These are phyloP conservation scores for Macroramphosus scolopax DNA, from an alignment of 2,797 vertebrate species.

Conservation along the genomic window DNA sequence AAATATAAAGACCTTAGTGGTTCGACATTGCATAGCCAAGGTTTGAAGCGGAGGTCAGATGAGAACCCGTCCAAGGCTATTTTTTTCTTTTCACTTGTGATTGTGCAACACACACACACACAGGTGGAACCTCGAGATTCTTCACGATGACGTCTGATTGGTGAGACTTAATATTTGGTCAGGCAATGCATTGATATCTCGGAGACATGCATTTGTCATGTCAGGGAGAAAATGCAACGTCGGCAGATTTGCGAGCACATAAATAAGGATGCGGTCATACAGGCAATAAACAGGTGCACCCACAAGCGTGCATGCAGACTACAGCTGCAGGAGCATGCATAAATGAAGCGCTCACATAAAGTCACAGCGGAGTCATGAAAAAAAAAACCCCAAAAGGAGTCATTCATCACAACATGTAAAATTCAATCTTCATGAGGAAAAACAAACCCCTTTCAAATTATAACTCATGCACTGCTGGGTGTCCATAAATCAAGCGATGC, in stretches of 20 bases:
- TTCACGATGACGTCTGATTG: conserved; percentile 39
- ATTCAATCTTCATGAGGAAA: conserved; percentile 80
- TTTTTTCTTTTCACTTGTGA: no score
- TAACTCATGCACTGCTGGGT: conserved; percentile 72
- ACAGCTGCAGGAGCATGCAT: background rate
- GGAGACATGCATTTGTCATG: no score
- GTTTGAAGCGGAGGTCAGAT: no score
- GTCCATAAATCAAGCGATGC: conserved; percentile 77
- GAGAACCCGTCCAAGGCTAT: no score
- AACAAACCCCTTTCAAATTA: conserved; percentile 79
- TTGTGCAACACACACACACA: no score
- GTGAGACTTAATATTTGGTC: conserved; percentile 22
- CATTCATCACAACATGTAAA: conserved; percentile 79
- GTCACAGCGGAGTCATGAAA: conserved; percentile 53
- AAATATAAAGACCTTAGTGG: no score
- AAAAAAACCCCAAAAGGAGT: conserved; percentile 37
- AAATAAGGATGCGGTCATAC: no score
- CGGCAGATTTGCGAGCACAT: conserved; percentile 12
- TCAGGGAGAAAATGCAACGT: background rate
- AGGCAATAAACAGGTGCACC: conserved; percentile 12
- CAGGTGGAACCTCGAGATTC: conserved; percentile 40
- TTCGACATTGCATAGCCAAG: no score
- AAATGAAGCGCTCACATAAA: conserved; percentile 8
- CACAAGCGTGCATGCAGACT: background rate
- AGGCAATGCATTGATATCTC: background rate